Evolutionary conservation across 2,797 vertebrate genomes (phyloP), one percentile per base, ranked within the genome.

Genomic region (Hybognathus amarus): DNA sequence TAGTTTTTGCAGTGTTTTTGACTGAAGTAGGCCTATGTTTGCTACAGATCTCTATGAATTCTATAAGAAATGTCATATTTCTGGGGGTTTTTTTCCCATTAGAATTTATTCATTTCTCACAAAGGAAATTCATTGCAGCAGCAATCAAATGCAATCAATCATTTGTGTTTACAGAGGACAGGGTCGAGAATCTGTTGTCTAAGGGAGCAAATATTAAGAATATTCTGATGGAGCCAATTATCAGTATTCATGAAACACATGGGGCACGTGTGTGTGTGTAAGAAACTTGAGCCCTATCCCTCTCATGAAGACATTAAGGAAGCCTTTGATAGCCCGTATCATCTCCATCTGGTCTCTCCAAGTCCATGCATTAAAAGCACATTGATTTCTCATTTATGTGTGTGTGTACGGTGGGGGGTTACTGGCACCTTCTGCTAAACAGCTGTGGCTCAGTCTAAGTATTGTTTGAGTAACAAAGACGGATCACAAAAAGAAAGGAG

Each of bases 231-330:
- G 42, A 74, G 59, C 4, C 15, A 15, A 40, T 63, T 59, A 54
- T 79, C 40, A 79, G n/a, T 74, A 82, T 79, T 83, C 69, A 79
- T 42, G n/a, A 27, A 73, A 40, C 76, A 74, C 30, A 75, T 75
- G 75, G 36, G 56, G 63, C 76, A n/a, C 20, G 27, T 9, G 71
- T 45, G 64, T 42, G 64, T 64, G 61, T 69, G 27, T 15, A 10
- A 47, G 82, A 80, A 81, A 74, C 47, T 54, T 67, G 71, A 79
- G 79, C 54, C 74, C 18, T 59, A 36, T 33, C 20, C 12, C 6
- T 59, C 54, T 85, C 24, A 80, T 77, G 77, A 80, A 83, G 85
- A 88, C 80, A 85, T 85, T 83, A 85, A 77, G 77, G 50, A 52
- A 76, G 56, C 15, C 47, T 77, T 54, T 59, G 69, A 84, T 54